Evolutionary conservation across 2,888 invertebrate genomes (phyloP).

Genomic region (Temnothorax unifasciatus): DNA sequence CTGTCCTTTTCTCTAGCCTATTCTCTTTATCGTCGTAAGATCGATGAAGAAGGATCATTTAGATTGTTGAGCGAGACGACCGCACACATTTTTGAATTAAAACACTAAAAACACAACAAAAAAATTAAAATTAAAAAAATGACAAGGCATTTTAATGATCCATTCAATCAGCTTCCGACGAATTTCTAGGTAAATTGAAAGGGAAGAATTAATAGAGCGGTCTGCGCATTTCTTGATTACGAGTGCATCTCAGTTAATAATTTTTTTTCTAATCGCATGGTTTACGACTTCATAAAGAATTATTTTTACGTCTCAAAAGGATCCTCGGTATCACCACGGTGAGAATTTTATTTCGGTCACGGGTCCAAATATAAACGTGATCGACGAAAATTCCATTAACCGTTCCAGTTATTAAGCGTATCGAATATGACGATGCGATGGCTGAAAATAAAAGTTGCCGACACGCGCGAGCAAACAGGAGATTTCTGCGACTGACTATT

Average conservation of each 20-base stretch:
- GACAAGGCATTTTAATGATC: neutral
- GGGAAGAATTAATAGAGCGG: neutral
- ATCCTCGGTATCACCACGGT: neutral
- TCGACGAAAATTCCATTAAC: constrained; percentile 36
- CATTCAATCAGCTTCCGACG: neutral
- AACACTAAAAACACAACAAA: neutral
- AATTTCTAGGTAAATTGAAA: neutral
- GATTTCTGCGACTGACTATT: constrained; percentile 26
- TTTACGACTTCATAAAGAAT: neutral
- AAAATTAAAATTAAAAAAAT: neutral
- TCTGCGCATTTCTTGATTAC: neutral
- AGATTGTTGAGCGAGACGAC: neutral
- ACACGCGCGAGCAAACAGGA: constrained; percentile 7
- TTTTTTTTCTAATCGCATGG: neutral
- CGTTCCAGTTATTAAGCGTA: constrained; percentile 36
- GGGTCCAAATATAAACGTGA: constrained; percentile 22
- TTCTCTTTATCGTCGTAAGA: neutral
- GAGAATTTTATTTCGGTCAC: constrained; percentile 16
- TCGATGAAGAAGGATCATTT: constrained; percentile 12
- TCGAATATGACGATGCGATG: constrained; percentile 16
- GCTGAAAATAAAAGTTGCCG: constrained; percentile 30
- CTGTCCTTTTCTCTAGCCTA: neutral
- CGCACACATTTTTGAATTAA: neutral
- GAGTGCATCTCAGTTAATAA: neutral
- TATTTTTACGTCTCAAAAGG: neutral